Percentiles rank a stretch among this genome's conserved stretches.
Evolutionary conservation across 2,113 vertebrate genomes (phyloP).

Genomic region (Dunckerocampus dactyliophorus): DNA sequence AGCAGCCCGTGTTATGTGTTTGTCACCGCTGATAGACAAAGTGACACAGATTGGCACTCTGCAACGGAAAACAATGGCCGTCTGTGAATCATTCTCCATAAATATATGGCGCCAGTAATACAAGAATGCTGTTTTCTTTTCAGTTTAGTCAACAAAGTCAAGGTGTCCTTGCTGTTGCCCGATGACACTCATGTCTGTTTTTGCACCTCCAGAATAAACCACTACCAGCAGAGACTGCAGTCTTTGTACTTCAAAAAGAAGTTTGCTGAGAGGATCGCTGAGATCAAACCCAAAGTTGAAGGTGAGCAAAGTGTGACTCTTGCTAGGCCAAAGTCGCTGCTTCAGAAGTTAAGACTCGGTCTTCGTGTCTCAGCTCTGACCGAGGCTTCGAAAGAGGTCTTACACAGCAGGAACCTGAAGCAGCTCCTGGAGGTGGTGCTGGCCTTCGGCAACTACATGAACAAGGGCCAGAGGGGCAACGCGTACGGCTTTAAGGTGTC

Average conservation of each 20-base stretch:
- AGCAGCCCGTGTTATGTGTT: slow-evolving; percentile 39
- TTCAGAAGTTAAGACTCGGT: background rate
- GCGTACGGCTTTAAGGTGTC: slow-evolving; percentile 96
- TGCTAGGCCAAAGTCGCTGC: background rate
- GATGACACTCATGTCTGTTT: slow-evolving; percentile 32
- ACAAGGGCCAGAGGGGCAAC: slow-evolving; percentile 96
- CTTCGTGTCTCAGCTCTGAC: slow-evolving; percentile 75
- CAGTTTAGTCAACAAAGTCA: slow-evolving; percentile 20
- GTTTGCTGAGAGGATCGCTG: slow-evolving; percentile 97
- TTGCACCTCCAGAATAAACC: slow-evolving; percentile 81
- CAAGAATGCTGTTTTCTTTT: slow-evolving; percentile 13
- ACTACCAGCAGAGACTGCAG: slow-evolving; percentile 96
- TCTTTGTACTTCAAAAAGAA: slow-evolving; percentile 99
- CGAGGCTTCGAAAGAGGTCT: slow-evolving; percentile 86
- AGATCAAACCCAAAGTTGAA: slow-evolving; percentile 98
- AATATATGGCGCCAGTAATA: slow-evolving; percentile 13
- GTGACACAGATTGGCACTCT: slow-evolving; percentile 29
- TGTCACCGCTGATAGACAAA: slow-evolving; percentile 27
- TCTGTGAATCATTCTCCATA: slow-evolving; percentile 27
- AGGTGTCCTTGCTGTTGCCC: slow-evolving; percentile 42
- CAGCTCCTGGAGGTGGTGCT: slow-evolving; percentile 95
- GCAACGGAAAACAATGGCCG: slow-evolving; percentile 30
- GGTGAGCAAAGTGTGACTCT: slow-evolving; percentile 66
- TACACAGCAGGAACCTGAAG: slow-evolving; percentile 86
- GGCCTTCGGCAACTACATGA: slow-evolving; percentile 99